Conservation (phyloP, 2,888 invertebrate species). For the Nebria salina region DNA sequence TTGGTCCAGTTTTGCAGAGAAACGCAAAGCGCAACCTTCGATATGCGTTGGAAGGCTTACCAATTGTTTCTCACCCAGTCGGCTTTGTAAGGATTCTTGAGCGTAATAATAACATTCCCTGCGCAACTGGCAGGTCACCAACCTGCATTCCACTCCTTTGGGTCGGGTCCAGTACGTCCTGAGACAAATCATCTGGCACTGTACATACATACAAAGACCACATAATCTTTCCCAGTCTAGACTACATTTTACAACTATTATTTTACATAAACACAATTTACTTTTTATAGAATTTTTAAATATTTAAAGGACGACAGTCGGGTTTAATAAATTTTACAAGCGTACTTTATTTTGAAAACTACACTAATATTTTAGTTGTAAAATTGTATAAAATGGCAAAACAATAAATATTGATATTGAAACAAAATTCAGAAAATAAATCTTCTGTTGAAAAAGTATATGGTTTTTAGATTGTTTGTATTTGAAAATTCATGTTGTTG, state of each 20-base stretch:
- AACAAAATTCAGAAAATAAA: constrained; percentile 19
- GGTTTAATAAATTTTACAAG: background rate
- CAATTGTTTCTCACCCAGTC: background rate
- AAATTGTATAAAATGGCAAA: too few species aligned
- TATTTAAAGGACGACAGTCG: background rate
- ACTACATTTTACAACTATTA: background rate
- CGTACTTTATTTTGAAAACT: too few species aligned
- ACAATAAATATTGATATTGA: background rate
- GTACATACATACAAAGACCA: background rate
- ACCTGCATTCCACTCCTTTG: background rate
- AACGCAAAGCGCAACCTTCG: background rate
- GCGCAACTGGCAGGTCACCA: background rate
- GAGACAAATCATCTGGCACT: constrained; percentile 11
- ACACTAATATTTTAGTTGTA: too few species aligned
- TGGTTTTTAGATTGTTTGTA: background rate
- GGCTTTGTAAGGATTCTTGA: background rate
- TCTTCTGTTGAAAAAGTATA: constrained; percentile 24
- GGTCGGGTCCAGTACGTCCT: background rate
- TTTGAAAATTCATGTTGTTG: background rate
- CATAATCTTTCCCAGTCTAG: background rate
- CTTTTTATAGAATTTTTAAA: background rate
- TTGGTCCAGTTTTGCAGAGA: background rate
- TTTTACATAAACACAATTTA: background rate
- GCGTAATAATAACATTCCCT: constrained; percentile 15
- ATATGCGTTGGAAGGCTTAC: background rate